Evolutionary conservation across 2,113 vertebrate genomes (phyloP).

Genomic region (Caloenas nicobarica): DNA sequence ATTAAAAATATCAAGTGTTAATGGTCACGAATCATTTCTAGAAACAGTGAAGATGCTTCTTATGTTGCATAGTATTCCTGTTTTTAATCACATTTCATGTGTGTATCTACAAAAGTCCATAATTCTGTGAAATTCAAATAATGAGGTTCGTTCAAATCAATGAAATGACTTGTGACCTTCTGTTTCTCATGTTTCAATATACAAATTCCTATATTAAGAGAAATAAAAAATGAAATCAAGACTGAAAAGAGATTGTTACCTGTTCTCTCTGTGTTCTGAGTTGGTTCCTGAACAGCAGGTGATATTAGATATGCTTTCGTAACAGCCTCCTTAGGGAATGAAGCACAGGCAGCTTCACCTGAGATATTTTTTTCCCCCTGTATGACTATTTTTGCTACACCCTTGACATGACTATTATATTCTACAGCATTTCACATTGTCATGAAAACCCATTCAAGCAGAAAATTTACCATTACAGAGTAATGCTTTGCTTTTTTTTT

Average conservation of each 20-base stretch:
- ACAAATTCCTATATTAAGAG: background rate
- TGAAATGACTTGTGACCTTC: accelerated
- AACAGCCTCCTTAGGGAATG: background rate
- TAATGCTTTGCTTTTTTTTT: background rate
- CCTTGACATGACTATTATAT: background rate
- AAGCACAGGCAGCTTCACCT: background rate
- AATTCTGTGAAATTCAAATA: background rate
- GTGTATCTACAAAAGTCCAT: background rate
- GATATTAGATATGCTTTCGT: background rate
- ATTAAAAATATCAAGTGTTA: background rate
- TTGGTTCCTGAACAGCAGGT: background rate
- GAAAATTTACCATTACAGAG: slow-evolving; percentile 18
- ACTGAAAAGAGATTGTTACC: background rate
- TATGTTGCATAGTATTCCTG: background rate
- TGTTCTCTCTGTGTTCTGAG: background rate
- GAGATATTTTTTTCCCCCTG: background rate
- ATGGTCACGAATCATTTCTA: background rate
- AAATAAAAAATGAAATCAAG: background rate
- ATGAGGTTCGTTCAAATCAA: background rate
- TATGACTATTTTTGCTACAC: background rate
- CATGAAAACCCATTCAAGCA: background rate
- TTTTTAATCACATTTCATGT: background rate
- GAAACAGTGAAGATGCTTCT: background rate
- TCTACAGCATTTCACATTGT: slow-evolving; percentile 19
- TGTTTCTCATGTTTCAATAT: background rate